Evolutionary conservation across 2,113 vertebrate species (phyloP).

Genomic region (Falco punctatus): DNA sequence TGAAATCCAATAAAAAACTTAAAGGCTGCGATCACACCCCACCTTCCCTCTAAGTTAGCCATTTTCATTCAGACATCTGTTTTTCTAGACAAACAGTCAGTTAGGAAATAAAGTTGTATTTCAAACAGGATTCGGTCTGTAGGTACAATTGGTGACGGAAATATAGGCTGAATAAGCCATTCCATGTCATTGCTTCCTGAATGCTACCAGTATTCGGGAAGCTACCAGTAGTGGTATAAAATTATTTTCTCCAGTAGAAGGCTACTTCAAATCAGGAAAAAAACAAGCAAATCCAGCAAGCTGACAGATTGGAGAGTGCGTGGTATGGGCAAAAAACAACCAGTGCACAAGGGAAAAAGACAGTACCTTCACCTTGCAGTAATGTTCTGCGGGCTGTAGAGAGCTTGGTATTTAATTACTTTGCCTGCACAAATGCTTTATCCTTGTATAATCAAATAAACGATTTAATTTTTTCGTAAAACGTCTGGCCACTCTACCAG

Average conservation of each 20-base stretch:
- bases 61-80: neutral
- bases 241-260: neutral
- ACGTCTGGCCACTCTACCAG: neutral
- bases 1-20: neutral
- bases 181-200: neutral
- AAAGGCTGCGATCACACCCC: neutral
- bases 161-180: neutral
- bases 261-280: neutral
- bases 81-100: neutral
- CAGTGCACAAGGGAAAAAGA: neutral
- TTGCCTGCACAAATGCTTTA: neutral
- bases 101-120: neutral
- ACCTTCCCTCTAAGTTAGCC: neutral
- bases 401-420: neutral
- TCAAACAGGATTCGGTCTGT: neutral
- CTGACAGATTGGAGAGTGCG: neutral
- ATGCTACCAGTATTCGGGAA: neutral
- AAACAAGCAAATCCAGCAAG: neutral
- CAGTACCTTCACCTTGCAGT: neutral
- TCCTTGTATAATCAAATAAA: conserved; percentile 5
- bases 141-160: neutral
- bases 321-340: neutral
- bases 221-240: neutral
- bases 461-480: conserved; percentile 23
- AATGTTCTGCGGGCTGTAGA: neutral